Evolutionary conservation across 2,797 vertebrate species (phyloP), one percentile per base, ranked within the genome.

Genomic region (Eospalax fontanierii): DNA sequence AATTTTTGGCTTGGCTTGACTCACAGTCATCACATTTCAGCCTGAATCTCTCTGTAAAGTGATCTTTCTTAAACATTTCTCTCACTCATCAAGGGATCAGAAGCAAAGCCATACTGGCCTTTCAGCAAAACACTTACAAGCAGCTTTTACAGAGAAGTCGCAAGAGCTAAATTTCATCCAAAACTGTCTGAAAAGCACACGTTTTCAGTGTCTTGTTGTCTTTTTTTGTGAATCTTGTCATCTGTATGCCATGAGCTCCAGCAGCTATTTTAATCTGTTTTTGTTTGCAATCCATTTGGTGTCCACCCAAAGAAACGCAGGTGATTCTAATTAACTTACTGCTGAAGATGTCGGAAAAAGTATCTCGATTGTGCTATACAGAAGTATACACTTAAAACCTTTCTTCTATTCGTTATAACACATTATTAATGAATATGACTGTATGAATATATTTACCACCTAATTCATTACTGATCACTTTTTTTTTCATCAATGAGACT

Each of bases 161-260:
- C 98, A 98, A 99, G 98, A 99, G 99, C 99, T 99, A 98, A 98
- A 99, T 99, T 99, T 99, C 99, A 98, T 99, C 98, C 99, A 97
- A 98, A 98, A 98, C 93, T 97, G 97, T 97, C 98, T 98, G 98
- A 98, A 98, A 98, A 98, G 97, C 95, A 98, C 98, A 98, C 98
- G 98, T 99, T 99, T 99, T 99, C 99, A 99, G 96, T 98, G 97
- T 98, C 98, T 99, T 97, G 98, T 98, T 98, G 98, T 98, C 98
- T 98, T 98, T 98, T 98, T 98, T 98, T 98, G 98, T 97, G 98
- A 98, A 97, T 99, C 99, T 99, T 99, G 99, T 99, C 99, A 99
- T 99, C 99, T 99, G 99, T 98, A 98, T 98, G 98, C 99, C 99
- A 99, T 99, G 99, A 99, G 99, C 98, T 98, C 97, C 97, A 98